Percentiles rank a stretch among this genome's conserved stretches.
Conservation (phyloP, 2,888 invertebrate species). For the Aporophyla nigra region DNA sequence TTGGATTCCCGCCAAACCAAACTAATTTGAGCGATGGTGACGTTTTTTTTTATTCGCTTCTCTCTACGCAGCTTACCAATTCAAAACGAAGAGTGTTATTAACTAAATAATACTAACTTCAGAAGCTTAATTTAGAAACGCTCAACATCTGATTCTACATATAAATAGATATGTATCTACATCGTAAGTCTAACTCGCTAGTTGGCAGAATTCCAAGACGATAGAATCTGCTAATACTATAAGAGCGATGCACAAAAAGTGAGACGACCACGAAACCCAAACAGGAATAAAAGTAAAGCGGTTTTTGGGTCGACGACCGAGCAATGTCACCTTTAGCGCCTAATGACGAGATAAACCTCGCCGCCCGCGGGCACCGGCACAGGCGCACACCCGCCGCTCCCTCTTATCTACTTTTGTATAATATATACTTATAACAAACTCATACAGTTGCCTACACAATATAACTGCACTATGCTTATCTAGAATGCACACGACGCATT, state of each 20-base stretch:
- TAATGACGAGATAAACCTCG: slow-evolving; percentile 77
- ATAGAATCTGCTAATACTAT: slow-evolving; percentile 29
- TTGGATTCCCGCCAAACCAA: slow-evolving; percentile 41
- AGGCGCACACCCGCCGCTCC: slow-evolving; percentile 33
- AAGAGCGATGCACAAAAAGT: slow-evolving; percentile 27
- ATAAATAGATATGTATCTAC: background rate
- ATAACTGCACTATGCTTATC: slow-evolving; percentile 72
- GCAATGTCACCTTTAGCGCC: slow-evolving; percentile 87
- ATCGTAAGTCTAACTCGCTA: slow-evolving; percentile 1
- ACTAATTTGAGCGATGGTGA: background rate
- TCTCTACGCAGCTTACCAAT: slow-evolving; percentile 1
- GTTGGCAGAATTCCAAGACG: slow-evolving; percentile 38
- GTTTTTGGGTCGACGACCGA: slow-evolving; percentile 80
- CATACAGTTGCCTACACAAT: slow-evolving; percentile 47
- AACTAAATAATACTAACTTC: slow-evolving; percentile 17
- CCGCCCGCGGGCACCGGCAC: slow-evolving; percentile 51
- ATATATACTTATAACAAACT: slow-evolving; percentile 25
- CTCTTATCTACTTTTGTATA: slow-evolving; percentile 53
- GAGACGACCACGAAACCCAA: slow-evolving; percentile 37
- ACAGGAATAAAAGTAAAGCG: slow-evolving; percentile 74
- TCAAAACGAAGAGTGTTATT: slow-evolving; percentile 13
- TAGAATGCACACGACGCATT: slow-evolving; percentile 69
- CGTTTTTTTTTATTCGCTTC: slow-evolving; percentile 3
- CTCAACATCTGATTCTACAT: slow-evolving; percentile 9
- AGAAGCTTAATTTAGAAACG: background rate